Base-by-base conservation (phyloP, 2,113 vertebrate genomes). In the Chamaetylas fuelleborni region DNA sequence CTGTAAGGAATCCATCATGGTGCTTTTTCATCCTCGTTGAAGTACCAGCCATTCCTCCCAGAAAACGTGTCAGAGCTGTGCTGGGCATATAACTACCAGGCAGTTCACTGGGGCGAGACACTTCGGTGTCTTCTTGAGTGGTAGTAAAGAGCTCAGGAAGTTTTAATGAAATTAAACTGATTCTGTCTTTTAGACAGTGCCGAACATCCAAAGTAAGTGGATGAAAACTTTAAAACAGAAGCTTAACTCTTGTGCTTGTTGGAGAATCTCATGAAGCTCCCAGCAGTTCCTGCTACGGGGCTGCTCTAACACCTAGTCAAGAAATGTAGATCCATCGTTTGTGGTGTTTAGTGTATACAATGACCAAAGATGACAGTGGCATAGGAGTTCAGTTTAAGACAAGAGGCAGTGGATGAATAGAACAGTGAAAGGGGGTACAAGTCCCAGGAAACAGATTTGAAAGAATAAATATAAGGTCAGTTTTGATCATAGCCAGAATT, bases 21-120 rank as follows among this genome's bases (percentile, higher is more conserved):
- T 62, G 22, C 16, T 14, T 40, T 24, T 78, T 86, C 29, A 31
- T 81, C 28, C n/a, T 8, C 2, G 3, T 29, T 34, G 26, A 87
- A 72, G 28, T 71, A 72, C 43, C n/a, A n/a, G 17, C 36, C n/a
- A 6, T 50, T 93, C 50, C 42, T 90, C 45, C 31, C 34, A 72
- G 53, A 28, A 38, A 26, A 88, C 38, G 9, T 33, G n/a, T 77
- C 4, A 7, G 64, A 70, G 13, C 45, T 81, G 20, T 67, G 40
- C 28, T 76, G 36, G 62, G 38, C 6, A 0, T 69, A 5, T 1
- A 31, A 23, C 62, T 73, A 19, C 12, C 11, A 22, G 62, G 40
- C 31, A 72, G 0, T 76, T 83, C n/a, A 45, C 31, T 0, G 2
- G 43, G 24, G 19, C 8, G 24, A 69, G 40, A 25, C 15, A 3